Percentiles rank a stretch among this genome's conserved stretches.
Conservation (phyloP, 2,888 invertebrate genomes). For the Calephelis perditalis region DNA sequence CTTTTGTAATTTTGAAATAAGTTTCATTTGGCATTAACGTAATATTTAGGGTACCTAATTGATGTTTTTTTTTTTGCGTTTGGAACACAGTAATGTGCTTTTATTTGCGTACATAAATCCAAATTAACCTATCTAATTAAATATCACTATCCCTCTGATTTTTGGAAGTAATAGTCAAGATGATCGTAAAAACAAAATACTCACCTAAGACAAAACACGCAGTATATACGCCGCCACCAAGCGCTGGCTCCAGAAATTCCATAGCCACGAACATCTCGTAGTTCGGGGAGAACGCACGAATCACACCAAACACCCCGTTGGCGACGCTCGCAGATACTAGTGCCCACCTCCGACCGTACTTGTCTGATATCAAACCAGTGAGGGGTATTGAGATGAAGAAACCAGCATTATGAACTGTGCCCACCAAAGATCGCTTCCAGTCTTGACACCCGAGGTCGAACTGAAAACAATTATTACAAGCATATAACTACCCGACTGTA, state of each 20-base stretch:
- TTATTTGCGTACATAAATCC: no score
- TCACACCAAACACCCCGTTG: slow-evolving; percentile 75
- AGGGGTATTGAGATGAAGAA: slow-evolving; percentile 85
- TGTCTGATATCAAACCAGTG: slow-evolving; percentile 84
- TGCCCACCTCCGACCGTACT: slow-evolving; percentile 80
- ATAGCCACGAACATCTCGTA: slow-evolving; percentile 79
- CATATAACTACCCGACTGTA: background rate
- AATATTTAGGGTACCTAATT: no score
- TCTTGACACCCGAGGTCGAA: slow-evolving; percentile 82
- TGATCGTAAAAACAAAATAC: slow-evolving; percentile 26
- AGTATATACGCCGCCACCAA: slow-evolving; percentile 78
- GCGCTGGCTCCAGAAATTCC: slow-evolving; percentile 78
- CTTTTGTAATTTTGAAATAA: no score
- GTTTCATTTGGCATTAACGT: no score
- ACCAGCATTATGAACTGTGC: slow-evolving; percentile 85
- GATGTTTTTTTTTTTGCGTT: no score
- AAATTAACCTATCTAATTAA: no score
- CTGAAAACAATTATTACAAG: slow-evolving; percentile 56
- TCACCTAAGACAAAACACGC: slow-evolving; percentile 80
- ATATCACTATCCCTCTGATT: no score
- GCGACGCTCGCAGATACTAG: slow-evolving; percentile 76
- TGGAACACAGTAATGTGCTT: no score
- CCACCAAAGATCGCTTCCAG: slow-evolving; percentile 86
- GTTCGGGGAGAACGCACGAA: slow-evolving; percentile 76
- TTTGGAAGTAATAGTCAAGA: no score